Evolutionary conservation across 1,140 invertebrate genomes (phyloP).

Genomic region (Papilio aristodemus): DNA sequence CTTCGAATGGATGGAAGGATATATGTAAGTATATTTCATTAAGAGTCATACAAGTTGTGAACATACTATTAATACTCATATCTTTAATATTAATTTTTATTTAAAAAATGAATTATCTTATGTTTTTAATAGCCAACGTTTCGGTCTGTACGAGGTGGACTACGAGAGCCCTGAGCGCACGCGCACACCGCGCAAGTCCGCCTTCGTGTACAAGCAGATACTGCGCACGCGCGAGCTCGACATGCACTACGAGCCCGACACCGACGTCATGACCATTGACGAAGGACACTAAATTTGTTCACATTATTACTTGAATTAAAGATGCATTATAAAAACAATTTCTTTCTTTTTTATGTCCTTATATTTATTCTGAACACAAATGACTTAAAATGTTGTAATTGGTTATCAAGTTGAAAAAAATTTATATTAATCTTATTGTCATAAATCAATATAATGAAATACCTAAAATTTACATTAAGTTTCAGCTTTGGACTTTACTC

Average conservation of each 20-base stretch:
- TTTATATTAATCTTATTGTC: no score
- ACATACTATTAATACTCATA: no score
- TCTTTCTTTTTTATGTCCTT: no score
- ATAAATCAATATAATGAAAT: no score
- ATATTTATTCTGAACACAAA: no score
- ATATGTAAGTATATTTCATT: conserved; percentile 36
- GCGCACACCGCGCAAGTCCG: conserved; percentile 86
- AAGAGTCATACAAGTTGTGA: not conserved
- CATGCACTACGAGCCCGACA: conserved; percentile 66
- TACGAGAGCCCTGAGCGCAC: conserved; percentile 83
- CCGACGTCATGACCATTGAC: conserved; percentile 37
- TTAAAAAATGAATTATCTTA: not conserved
- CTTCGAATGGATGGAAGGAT: conserved; percentile 82
- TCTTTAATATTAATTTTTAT: not conserved
- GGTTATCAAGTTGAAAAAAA: no score
- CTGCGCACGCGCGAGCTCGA: conserved; percentile 76
- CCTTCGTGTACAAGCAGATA: conserved; percentile 81
- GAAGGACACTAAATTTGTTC: conserved; percentile 42
- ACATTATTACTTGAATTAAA: not conserved
- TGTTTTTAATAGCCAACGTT: conserved; percentile 50
- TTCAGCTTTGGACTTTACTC: no score
- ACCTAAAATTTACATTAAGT: no score
- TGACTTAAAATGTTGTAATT: no score
- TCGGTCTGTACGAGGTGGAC: conserved; percentile 88
- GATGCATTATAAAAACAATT: not conserved